Percentiles rank a stretch among this genome's conserved stretches.
Evolutionary conservation across 2,113 vertebrate species (phyloP).

Genomic region (Anguilla rostrata): DNA sequence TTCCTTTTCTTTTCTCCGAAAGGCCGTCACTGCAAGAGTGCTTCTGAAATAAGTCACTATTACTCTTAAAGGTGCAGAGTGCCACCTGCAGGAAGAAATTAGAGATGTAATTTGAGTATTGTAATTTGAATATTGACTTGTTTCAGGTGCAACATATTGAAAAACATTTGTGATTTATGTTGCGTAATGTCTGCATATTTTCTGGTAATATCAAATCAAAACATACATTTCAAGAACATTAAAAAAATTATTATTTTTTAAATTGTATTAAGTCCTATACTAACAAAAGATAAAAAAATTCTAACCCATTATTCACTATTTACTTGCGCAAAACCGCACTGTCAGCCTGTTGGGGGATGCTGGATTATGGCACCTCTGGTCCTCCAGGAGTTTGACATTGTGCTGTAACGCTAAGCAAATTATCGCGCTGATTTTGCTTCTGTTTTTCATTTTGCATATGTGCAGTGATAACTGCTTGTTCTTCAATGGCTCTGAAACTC

Average conservation of each 20-base stretch:
- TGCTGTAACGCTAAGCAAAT: background rate
- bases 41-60: background rate
- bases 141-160: background rate
- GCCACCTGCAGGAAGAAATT: background rate
- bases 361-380: background rate
- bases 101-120: background rate
- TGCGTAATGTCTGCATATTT: background rate
- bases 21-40: background rate
- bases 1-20: background rate
- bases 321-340: background rate
- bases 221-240: background rate
- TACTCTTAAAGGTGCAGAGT: background rate
- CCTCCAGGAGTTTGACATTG: background rate
- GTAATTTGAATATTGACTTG: background rate
- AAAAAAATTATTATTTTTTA: background rate
- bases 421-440: background rate
- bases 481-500: background rate
- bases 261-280: background rate
- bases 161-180: background rate
- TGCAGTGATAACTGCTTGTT: background rate
- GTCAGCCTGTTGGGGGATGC: background rate
- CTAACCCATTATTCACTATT: background rate
- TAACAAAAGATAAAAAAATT: conserved; percentile 7
- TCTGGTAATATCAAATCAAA: background rate
- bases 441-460: background rate